Evolutionary conservation across 2,113 vertebrate genomes (phyloP).

Genomic region (Pholis gunnellus): DNA sequence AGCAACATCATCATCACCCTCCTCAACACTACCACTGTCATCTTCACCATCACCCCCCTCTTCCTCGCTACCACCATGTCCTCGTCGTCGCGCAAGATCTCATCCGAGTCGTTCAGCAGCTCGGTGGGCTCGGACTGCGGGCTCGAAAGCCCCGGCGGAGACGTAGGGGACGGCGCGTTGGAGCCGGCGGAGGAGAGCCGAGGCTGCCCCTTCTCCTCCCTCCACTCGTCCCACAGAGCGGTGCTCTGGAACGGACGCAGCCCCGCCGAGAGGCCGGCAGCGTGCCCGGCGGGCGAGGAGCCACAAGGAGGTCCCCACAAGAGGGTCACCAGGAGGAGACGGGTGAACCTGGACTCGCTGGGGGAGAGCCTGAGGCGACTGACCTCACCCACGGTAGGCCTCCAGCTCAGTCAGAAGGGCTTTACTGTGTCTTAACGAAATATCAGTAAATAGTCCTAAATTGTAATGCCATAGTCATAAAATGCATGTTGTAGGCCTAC

Average conservation of each 20-base stretch:
- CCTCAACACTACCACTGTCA: conserved; percentile 76
- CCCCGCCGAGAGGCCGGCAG: conserved; percentile 80
- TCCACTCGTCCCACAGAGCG: conserved; percentile 79
- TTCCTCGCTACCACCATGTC: conserved; percentile 85
- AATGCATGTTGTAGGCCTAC: not conserved
- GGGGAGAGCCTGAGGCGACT: conserved; percentile 94
- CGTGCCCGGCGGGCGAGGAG: conserved; percentile 74
- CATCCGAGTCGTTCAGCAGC: conserved; percentile 96
- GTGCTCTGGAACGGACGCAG: conserved; percentile 92
- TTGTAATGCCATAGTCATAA: not conserved
- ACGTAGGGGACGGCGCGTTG: conserved; percentile 81
- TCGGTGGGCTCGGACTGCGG: conserved; percentile 92
- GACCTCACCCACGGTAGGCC: conserved; percentile 93
- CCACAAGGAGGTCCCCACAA: conserved; percentile 80
- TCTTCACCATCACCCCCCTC: conserved; percentile 69
- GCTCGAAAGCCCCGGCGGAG: conserved; percentile 88
- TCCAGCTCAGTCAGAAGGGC: not conserved
- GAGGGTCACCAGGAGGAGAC: conserved; percentile 87
- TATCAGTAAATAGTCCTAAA: not conserved
- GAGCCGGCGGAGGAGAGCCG: conserved; percentile 78
- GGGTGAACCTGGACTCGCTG: conserved; percentile 96
- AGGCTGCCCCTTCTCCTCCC: conserved; percentile 78
- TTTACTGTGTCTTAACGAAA: not conserved
- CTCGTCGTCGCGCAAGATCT: conserved; percentile 94
- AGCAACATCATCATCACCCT: conserved; percentile 66